phyloP scores from a whole-genome alignment of 2,888 invertebrate species.

The Clusia tigrina region DNA sequence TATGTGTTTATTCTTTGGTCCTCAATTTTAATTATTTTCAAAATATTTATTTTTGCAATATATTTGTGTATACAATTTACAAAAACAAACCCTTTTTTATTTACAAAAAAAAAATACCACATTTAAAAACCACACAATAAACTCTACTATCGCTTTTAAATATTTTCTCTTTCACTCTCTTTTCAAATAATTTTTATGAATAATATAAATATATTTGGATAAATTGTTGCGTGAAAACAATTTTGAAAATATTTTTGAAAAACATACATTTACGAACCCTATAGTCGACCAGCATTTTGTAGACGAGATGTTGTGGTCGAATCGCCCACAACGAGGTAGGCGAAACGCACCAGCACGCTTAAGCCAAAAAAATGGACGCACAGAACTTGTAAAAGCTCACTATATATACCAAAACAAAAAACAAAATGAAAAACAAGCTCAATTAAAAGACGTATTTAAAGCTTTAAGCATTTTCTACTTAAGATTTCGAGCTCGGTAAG shows the following conservation, averaged over 20 bases:
- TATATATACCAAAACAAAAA: too few relatives aligned
- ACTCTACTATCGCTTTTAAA: constrained; percentile 28
- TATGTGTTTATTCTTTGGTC: neutral
- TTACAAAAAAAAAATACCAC: neutral
- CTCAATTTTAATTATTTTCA: neutral
- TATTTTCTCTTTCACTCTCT: constrained; percentile 33
- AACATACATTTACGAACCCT: constrained; percentile 39
- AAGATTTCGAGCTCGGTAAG: too few relatives aligned
- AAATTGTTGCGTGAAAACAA: constrained; percentile 24
- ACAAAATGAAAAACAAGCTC: too few relatives aligned
- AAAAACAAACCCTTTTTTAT: neutral
- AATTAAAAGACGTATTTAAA: too few relatives aligned
- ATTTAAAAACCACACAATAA: neutral
- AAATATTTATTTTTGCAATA: neutral
- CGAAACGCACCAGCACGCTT: constrained; percentile 54
- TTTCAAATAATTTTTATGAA: constrained; percentile 25
- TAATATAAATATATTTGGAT: constrained; percentile 19
- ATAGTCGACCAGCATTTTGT: constrained; percentile 65
- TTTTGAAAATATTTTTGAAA: constrained; percentile 36
- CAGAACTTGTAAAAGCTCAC: constrained; percentile 33
- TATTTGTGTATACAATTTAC: too few relatives aligned
- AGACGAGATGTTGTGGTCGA: constrained; percentile 64
- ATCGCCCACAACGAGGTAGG: constrained; percentile 63
- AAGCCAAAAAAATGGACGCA: constrained; percentile 51
- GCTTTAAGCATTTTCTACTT: too few relatives aligned